Percentiles rank a stretch among this genome's conserved stretches.
Evolutionary conservation across 1,140 invertebrate species (phyloP).

Genomic region (Caenorhabditis briggsae): DNA sequence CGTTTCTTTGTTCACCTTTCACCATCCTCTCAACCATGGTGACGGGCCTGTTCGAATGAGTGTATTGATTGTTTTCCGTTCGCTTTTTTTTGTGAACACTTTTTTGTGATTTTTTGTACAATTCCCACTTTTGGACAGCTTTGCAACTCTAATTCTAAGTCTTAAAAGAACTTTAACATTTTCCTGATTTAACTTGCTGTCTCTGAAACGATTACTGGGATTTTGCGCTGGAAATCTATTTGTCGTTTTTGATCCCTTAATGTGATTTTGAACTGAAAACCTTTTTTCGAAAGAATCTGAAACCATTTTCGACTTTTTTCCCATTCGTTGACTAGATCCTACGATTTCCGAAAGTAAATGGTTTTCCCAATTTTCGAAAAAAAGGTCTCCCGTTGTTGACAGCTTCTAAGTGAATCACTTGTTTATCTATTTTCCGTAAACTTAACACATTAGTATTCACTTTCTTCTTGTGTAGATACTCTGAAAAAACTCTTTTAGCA

Average conservation of each 20-base stretch:
- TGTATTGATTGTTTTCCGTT: slow-evolving; percentile 18
- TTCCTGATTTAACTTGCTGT: too few species aligned
- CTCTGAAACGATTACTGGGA: too few species aligned
- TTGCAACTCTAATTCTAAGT: too few species aligned
- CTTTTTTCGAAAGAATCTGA: background rate
- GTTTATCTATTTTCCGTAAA: slow-evolving; percentile 18
- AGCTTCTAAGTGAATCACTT: slow-evolving; percentile 15
- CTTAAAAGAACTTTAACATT: too few species aligned
- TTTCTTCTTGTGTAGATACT: background rate
- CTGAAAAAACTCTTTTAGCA: background rate
- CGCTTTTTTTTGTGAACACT: background rate
- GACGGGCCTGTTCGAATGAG: background rate
- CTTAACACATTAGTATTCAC: slow-evolving; percentile 42
- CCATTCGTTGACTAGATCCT: background rate
- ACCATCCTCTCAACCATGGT: slow-evolving; percentile 25
- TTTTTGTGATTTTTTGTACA: too few species aligned
- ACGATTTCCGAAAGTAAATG: background rate
- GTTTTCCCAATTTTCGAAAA: background rate
- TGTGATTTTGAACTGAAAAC: too few species aligned
- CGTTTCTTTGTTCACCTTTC: slow-evolving; percentile 44
- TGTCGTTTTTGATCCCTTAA: too few species aligned
- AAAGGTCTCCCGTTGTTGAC: background rate
- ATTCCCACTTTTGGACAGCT: too few species aligned
- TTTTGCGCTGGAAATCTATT: too few species aligned
- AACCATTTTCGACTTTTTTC: background rate